Percentiles rank a stretch among this genome's conserved stretches.
Conservation (phyloP, 1,140 invertebrate genomes). For the Laodelphax striatellus region DNA sequence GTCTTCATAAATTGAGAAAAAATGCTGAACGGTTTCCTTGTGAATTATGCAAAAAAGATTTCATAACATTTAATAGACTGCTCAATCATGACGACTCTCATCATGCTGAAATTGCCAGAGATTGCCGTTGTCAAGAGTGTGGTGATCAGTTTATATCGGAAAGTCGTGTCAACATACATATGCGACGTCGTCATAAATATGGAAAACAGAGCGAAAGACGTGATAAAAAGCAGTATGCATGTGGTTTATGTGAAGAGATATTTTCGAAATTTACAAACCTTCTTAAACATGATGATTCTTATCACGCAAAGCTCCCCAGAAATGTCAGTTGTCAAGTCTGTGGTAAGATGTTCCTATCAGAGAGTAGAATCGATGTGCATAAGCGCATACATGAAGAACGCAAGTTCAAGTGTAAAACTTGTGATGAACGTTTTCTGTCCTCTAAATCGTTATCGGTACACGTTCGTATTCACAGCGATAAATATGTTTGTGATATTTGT, state of each 20-base stretch:
- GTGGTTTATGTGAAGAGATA: constrained; percentile 5
- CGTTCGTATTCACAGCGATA: constrained; percentile 90
- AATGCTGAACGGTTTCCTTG: too few species aligned
- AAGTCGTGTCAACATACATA: constrained; percentile 1
- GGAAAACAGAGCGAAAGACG: too few species aligned
- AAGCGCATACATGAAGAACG: not conserved
- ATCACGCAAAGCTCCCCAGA: too few species aligned
- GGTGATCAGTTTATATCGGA: not conserved
- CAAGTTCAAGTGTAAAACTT: constrained; percentile 78
- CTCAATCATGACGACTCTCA: too few species aligned
- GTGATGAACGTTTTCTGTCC: constrained; percentile 78
- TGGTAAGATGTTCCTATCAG: not conserved
- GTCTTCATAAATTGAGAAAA: too few species aligned
- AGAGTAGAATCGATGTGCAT: constrained; percentile 2
- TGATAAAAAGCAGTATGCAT: constrained; percentile 1
- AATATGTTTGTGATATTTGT: constrained; percentile 90
- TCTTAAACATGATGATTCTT: too few species aligned
- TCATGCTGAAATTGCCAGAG: too few species aligned
- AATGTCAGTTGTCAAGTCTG: too few species aligned
- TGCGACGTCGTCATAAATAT: not conserved
- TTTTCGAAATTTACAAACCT: not conserved
- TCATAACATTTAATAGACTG: too few species aligned
- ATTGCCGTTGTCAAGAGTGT: too few species aligned
- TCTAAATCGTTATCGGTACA: constrained; percentile 93
- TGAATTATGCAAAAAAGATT: too few species aligned